phyloP scores from a whole-genome alignment of 2,797 vertebrate genomes.

The Erethizon dorsatum region DNA sequence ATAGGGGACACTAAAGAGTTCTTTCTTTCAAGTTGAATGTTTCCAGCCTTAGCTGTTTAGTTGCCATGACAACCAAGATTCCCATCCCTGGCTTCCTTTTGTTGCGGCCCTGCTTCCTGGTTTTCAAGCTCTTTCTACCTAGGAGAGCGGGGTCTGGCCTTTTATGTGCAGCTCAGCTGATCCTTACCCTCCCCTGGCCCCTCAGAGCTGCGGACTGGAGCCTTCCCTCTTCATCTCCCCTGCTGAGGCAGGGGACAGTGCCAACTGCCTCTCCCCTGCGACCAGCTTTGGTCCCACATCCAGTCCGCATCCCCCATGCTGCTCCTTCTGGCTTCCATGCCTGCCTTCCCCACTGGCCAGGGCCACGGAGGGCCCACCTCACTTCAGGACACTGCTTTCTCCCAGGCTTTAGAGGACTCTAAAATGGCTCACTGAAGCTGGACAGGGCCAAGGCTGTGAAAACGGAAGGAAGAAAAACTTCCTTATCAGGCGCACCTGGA shows the following conservation, averaged over 20 bases:
- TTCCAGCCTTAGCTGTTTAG: background rate
- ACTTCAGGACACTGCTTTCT: background rate
- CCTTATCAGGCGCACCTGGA: background rate
- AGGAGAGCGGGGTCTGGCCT: background rate
- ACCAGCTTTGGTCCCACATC: background rate
- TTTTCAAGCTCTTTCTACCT: background rate
- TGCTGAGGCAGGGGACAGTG: background rate
- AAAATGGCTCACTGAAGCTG: background rate
- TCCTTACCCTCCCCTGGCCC: background rate
- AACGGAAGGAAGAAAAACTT: background rate
- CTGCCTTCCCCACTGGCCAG: rapidly evolving
- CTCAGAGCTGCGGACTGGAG: background rate
- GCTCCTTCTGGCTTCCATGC: background rate
- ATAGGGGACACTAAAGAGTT: background rate
- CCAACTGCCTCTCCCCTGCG: background rate
- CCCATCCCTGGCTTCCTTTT: background rate
- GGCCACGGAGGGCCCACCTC: background rate
- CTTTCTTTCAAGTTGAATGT: background rate
- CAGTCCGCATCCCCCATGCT: background rate
- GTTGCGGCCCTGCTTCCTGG: background rate
- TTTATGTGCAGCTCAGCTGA: background rate
- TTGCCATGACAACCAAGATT: constrained; percentile 26
- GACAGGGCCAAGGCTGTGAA: background rate
- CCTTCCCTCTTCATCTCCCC: background rate
- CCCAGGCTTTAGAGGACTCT: background rate